These are phyloP conservation scores for Tichodroma muraria DNA, from an alignment of 2,113 vertebrate species.

Conservation along the genomic window DNA sequence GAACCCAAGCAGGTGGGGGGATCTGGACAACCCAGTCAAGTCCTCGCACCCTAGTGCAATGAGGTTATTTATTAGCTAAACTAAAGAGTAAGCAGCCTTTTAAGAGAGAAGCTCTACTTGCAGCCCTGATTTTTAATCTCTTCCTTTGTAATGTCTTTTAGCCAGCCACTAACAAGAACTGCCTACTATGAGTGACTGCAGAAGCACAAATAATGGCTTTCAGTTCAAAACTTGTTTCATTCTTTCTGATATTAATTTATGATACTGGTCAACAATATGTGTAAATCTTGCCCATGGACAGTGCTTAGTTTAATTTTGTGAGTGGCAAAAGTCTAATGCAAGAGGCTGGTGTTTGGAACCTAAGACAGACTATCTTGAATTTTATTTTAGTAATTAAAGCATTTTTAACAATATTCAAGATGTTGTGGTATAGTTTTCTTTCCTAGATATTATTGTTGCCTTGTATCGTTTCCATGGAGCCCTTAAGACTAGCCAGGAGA, in stretches of 20 bases:
- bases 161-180: not conserved
- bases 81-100: not conserved
- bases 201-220: conserved; percentile 2
- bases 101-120: not conserved
- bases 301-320: not conserved
- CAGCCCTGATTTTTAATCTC: not conserved
- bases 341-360: conserved; percentile 7
- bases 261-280: not conserved
- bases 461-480: not conserved
- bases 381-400: conserved; percentile 71
- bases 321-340: not conserved
- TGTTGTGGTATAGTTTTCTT: not conserved
- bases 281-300: not conserved
- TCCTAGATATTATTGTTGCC: not conserved
- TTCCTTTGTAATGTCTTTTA: not conserved
- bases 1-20: not conserved
- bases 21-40: not conserved
- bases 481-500: not conserved
- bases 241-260: not conserved
- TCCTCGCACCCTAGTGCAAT: conserved; percentile 36
- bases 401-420: conserved; percentile 45
- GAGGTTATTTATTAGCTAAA: conserved; percentile 61
- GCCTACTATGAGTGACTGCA: not conserved
- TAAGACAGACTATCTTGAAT: not conserved
- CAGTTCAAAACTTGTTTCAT: not conserved